phyloP scores from a whole-genome alignment of 1,140 invertebrate species.

The Pseudomyrmex pallidus region DNA sequence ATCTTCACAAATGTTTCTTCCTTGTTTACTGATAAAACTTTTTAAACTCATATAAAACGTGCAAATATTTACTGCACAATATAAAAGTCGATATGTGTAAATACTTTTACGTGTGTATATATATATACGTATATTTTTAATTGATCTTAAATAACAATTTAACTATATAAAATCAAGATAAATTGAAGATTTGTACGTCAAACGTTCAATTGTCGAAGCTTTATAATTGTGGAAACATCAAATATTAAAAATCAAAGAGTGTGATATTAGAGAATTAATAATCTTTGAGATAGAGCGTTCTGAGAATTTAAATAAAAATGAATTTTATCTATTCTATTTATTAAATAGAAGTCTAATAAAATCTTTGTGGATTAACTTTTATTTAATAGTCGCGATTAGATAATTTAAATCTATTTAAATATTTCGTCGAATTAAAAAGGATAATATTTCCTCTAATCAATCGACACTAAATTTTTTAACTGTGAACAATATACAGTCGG shows the following conservation, averaged over 20 bases:
- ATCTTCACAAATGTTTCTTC: conserved; percentile 3
- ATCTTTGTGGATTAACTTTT: conserved; percentile 3
- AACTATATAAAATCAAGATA: not conserved
- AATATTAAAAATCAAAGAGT: conserved; percentile 3
- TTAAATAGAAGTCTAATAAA: not conserved
- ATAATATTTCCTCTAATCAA: no score
- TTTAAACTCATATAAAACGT: not conserved
- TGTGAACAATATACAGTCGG: no score
- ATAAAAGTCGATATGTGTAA: not conserved
- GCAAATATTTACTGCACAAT: not conserved
- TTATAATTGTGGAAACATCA: not conserved
- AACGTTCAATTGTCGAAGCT: not conserved
- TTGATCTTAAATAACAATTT: conserved; percentile 7
- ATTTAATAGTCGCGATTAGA: conserved; percentile 16
- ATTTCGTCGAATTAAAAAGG: not conserved
- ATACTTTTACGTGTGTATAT: not conserved
- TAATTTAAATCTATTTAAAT: not conserved
- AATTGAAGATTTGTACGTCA: not conserved
- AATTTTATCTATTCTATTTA: no score
- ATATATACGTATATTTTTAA: not conserved
- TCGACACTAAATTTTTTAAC: no score
- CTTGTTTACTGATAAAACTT: not conserved
- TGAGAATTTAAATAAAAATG: not conserved
- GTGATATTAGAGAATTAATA: not conserved
- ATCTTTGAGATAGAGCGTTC: not conserved